Base-by-base conservation (phyloP, 1,140 invertebrate species). In the Procambarus clarkii region DNA sequence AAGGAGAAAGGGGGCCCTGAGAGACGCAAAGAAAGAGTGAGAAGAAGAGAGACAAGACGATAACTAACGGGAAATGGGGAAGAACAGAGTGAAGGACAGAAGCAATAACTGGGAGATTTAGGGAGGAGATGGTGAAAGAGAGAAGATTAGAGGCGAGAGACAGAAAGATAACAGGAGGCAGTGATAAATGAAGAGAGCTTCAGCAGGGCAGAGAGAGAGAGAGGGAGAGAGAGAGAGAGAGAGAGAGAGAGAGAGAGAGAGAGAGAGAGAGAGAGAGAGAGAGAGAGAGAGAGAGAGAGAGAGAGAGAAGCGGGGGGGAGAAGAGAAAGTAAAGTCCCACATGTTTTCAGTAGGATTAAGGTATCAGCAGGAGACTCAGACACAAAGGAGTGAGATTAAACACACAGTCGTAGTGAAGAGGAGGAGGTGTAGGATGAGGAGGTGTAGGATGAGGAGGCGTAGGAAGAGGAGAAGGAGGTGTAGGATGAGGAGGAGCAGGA, bases 221-320 rank as follows among this genome's bases (percentile, higher is more conserved):
- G 54, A 58, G 54, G 54, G 13, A 58, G 5, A 7, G 54, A 58
- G 4, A 58, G 54, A 58, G 54, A 58, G 54, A 58, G 54, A 84
- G 82, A 84, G 54, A 84, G 82, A 84, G 54, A 71, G 82, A 84
- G 15, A 69, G 82, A 71, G 78, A 80, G 78, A 80, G 78, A 80
- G 78, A 80, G 78, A 80, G 78, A 80, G 78, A 80, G 78, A 50
- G 48, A 81, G 45, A 34, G 34, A 1, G 1, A 1, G 34, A 34
- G 34, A 34, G 34, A 34, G 34, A 34, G 34, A 34, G 34, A 8
- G 8, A 54, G 50, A 54, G 50, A 54, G 50, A 54, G 50, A 4
- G 50, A 54, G 2, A 54, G 50, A 54, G 1, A 54, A 54, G 2
- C 2, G 8, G 13, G 50, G 13, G 50, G 4, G 50, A 54, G 2